Conservation (phyloP, 1,140 invertebrate species). For the Eueides isabella region DNA sequence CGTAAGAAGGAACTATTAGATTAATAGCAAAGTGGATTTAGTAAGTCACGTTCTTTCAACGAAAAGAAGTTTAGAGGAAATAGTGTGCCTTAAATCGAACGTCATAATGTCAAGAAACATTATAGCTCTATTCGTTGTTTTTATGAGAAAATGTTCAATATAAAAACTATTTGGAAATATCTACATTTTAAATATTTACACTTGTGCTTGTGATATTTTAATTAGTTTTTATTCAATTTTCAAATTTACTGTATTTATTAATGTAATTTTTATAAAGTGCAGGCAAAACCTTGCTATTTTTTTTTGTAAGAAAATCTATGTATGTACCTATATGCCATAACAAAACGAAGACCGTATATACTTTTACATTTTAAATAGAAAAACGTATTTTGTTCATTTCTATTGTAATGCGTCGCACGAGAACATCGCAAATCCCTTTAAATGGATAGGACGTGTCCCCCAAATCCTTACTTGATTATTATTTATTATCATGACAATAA, state of each 20-base stretch:
- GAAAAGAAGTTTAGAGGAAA: slow-evolving; percentile 64
- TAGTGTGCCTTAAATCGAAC: slow-evolving; percentile 53
- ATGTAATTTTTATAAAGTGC: too few relatives aligned
- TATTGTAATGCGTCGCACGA: slow-evolving; percentile 70
- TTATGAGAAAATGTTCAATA: slow-evolving; percentile 16
- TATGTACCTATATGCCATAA: too few relatives aligned
- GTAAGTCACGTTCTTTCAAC: slow-evolving; percentile 64
- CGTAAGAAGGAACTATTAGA: slow-evolving; percentile 60
- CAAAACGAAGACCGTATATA: background rate
- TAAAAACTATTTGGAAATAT: background rate
- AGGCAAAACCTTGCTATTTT: too few relatives aligned
- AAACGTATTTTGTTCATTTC: slow-evolving; percentile 48
- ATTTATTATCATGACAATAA: slow-evolving; percentile 74
- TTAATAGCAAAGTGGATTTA: slow-evolving; percentile 69
- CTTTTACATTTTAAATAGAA: slow-evolving; percentile 30
- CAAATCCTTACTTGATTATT: slow-evolving; percentile 75
- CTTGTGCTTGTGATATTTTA: too few relatives aligned
- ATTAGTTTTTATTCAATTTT: too few relatives aligned
- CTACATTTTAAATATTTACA: too few relatives aligned
- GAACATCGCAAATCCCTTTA: slow-evolving; percentile 69
- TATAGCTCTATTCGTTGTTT: slow-evolving; percentile 27
- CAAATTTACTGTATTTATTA: too few relatives aligned
- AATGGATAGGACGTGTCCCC: slow-evolving; percentile 73
- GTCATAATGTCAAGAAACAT: slow-evolving; percentile 37
- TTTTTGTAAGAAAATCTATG: too few relatives aligned